These are phyloP conservation scores for Coreius guichenoti DNA, from an alignment of 2,797 vertebrate genomes.

Conservation along the genomic window DNA sequence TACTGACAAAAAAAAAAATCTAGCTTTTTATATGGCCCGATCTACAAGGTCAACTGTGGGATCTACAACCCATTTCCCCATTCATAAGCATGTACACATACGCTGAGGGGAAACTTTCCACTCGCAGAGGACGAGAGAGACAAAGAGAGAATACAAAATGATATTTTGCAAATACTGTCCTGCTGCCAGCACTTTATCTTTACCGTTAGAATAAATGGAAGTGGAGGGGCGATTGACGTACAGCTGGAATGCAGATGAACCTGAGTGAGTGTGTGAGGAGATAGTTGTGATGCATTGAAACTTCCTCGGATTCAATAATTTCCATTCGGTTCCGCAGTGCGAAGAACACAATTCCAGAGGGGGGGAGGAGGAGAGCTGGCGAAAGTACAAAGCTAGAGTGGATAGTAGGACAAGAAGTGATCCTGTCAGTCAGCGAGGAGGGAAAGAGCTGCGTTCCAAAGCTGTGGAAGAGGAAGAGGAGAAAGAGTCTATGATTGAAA, in stretches of 20 bases:
- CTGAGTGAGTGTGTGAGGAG: not conserved
- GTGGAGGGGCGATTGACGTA: conserved; percentile 5
- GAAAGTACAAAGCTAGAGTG: conserved; percentile 16
- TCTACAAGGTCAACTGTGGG: not conserved
- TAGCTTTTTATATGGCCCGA: not conserved
- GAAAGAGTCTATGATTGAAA: not conserved
- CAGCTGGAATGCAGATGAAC: conserved; percentile 49
- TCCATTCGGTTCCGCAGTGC: conserved; percentile 43
- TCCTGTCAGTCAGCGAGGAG: conserved; percentile 24
- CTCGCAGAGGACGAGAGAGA: conserved; percentile 2
- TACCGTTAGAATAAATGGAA: conserved; percentile 24
- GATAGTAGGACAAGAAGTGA: conserved; percentile 18
- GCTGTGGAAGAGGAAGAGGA: not conserved
- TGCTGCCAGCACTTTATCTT: conserved; percentile 40
- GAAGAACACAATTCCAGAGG: conserved; percentile 18
- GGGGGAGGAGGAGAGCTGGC: not conserved
- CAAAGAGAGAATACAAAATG: conserved; percentile 16
- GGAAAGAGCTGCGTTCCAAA: not conserved
- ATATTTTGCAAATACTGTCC: conserved; percentile 24
- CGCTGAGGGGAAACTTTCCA: not conserved
- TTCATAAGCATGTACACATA: not conserved
- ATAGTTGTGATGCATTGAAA: conserved; percentile 48
- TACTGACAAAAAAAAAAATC: not conserved
- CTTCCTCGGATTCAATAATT: conserved; percentile 45
- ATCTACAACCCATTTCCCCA: not conserved